Evolutionary conservation across 2,888 invertebrate species (phyloP).

Genomic region (Ceraclea dissimilis): DNA sequence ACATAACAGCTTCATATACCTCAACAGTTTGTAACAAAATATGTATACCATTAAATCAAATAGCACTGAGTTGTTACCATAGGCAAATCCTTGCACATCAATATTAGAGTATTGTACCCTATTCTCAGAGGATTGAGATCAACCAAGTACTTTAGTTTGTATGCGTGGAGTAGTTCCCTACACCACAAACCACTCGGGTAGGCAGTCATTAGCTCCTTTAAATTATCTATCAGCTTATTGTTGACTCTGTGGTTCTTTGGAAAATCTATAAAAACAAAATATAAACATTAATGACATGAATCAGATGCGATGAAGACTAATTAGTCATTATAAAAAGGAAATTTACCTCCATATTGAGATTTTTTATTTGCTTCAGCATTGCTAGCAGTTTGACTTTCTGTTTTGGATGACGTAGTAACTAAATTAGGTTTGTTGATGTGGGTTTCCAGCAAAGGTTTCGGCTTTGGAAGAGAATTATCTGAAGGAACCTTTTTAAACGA

Average conservation of each 20-base stretch:
- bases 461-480: no score
- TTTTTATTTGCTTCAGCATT: neutral
- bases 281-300: no score
- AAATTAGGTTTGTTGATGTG: no score
- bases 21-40: no score
- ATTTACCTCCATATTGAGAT: no score
- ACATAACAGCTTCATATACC: no score
- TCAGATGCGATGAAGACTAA: no score
- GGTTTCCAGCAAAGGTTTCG: no score
- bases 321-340: no score
- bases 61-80: neutral
- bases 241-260: neutral
- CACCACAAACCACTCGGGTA: conserved; percentile 16
- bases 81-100: conserved; percentile 14
- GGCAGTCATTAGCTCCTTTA: conserved; percentile 5
- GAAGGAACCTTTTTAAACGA: no score
- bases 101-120: conserved; percentile 12
- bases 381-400: neutral
- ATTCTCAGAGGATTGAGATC: conserved; percentile 4
- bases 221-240: conserved; percentile 4
- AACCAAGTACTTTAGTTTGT: conserved; percentile 8
- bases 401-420: neutral
- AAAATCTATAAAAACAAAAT: neutral
- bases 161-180: conserved; percentile 8
- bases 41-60: no score